Evolutionary conservation across 2,797 vertebrate genomes (phyloP), one percentile per base, ranked within the genome.

Genomic region (Alosa sapidissima): DNA sequence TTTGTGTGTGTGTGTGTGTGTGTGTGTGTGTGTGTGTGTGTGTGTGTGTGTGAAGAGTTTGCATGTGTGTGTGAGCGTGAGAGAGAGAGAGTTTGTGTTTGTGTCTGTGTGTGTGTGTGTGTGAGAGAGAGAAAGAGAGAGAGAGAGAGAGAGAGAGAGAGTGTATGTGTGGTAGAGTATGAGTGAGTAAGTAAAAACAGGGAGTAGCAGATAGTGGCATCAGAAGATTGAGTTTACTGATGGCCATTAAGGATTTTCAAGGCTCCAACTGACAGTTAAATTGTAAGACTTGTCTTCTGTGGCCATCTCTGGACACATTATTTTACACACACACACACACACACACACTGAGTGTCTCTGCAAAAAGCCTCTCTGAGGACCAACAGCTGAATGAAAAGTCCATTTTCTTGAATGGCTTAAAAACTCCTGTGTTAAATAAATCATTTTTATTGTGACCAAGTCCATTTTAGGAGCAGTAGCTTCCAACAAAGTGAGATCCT

Each of bases 401-500:
- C 7, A 54, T 83, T 83, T 83, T 62, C 82, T 62, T 47, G 33
- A 65, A 33, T 13, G 28, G 62, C 62, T 65, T 65, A 11, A 65
- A 83, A 60, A 83, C 51, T 81, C 2, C 6, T 5, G 51, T 54
- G 68, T 58, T 33, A 36, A 81, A 84, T 58, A 58, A 81, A 84
- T 58, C 72, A 54, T 19, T n/a, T 47, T 82, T 41, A 60, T 24
- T 33, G 14, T 36, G 28, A 45, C 62, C 62, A 65, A 65, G 62
- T 65, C 60, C 60, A 65, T 65, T 65, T 65, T 33, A 7, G 1
- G 24, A 65, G 24, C 60, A 65, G 60, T 28, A 33, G 60, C 9
- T 11, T 24, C 24, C 24, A 65, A n/a, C 7, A n/a, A 24, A 0
- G 7, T 10, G 60, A 28, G 9, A 28, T 28, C n/a, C 60, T 68